These are phyloP conservation scores for Alosa alosa DNA, from an alignment of 2,113 vertebrate species.

Conservation along the genomic window DNA sequence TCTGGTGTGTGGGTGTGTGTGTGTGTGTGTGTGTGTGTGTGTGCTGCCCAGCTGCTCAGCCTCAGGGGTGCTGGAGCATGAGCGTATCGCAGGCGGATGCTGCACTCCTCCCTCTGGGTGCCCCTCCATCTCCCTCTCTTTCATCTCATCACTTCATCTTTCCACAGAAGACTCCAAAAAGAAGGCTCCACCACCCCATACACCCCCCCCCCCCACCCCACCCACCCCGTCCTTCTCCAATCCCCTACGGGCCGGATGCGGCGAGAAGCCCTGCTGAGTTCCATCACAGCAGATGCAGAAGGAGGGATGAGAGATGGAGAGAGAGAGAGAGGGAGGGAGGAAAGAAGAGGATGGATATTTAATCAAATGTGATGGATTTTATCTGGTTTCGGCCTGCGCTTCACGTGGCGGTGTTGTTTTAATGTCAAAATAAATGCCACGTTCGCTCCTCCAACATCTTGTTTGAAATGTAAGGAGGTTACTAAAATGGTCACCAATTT, in stretches of 20 bases:
- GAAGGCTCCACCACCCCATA: not conserved
- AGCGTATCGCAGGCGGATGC: not conserved
- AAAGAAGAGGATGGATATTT: not conserved
- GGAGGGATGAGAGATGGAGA: conserved; percentile 2
- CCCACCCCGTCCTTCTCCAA: not conserved
- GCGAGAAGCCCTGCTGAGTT: not conserved
- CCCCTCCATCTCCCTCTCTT: not conserved
- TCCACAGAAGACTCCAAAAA: not conserved
- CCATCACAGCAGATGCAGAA: not conserved
- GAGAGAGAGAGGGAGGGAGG: not conserved
- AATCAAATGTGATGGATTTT: not conserved
- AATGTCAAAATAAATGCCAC: not conserved
- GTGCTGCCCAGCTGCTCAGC: not conserved
- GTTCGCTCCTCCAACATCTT: not conserved
- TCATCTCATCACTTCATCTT: conserved; percentile 8
- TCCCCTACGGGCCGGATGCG: not conserved
- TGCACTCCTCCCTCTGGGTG: not conserved
- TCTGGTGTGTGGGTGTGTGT: no score
- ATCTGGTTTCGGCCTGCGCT: not conserved
- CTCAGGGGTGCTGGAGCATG: not conserved
- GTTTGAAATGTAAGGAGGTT: not conserved
- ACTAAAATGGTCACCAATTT: not conserved
- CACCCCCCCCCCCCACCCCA: not conserved
- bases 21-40: not conserved
- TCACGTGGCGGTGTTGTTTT: not conserved